Evolutionary conservation across 2,113 vertebrate genomes (phyloP).

Genomic region (Bubo blakistoni): DNA sequence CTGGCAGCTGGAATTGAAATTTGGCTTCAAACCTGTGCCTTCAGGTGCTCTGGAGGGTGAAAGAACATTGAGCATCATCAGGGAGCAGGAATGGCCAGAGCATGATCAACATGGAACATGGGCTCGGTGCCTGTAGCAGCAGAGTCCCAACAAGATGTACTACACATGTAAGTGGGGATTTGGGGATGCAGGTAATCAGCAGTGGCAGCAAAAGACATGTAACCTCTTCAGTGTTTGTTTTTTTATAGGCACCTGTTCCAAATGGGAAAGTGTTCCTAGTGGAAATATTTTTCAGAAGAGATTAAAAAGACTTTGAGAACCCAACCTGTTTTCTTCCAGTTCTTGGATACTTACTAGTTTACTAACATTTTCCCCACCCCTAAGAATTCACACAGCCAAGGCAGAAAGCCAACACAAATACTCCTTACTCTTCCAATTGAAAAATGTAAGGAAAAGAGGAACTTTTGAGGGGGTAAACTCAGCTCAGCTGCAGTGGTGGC

Average conservation of each 20-base stretch:
- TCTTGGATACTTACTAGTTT: not conserved
- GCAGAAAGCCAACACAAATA: not conserved
- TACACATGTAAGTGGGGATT: not conserved
- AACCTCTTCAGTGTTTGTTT: not conserved
- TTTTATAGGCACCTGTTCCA: not conserved
- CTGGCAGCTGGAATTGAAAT: not conserved
- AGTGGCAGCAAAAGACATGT: not conserved
- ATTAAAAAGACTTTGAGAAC: not conserved
- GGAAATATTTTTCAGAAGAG: conserved; percentile 9
- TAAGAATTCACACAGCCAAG: not conserved
- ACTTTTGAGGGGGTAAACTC: not conserved
- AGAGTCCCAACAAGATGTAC: not conserved
- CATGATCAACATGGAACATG: not conserved
- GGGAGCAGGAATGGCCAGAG: not conserved
- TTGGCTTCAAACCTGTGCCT: not conserved
- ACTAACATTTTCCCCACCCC: not conserved
- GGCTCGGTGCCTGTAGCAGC: not conserved
- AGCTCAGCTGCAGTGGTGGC: not conserved
- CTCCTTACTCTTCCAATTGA: not conserved
- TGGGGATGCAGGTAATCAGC: not conserved
- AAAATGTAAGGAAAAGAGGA: not conserved
- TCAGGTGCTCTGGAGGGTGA: not conserved
- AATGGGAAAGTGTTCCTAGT: not conserved
- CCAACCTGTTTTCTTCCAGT: conserved; percentile 7
- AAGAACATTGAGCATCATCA: not conserved